phyloP scores from a whole-genome alignment of 2,113 vertebrate species.

The Actenoides lindsayi region DNA sequence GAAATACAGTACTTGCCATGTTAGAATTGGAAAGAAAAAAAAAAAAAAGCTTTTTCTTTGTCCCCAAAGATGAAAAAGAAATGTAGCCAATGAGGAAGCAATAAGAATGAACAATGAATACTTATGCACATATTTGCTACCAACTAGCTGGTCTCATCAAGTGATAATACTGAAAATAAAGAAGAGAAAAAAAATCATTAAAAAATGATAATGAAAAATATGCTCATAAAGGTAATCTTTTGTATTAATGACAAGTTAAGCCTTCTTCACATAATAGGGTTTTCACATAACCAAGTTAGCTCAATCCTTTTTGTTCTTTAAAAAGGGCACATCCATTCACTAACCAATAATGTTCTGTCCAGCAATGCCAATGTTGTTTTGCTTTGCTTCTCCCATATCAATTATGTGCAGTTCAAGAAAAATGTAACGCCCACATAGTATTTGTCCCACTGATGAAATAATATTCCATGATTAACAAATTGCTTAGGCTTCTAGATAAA shows the following conservation, averaged over 20 bases:
- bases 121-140: not conserved
- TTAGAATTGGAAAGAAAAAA: not conserved
- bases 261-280: not conserved
- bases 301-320: not conserved
- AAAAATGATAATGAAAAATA: not conserved
- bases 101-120: not conserved
- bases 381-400: constrained; percentile 22
- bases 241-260: not conserved
- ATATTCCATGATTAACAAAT: constrained; percentile 61
- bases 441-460: constrained; percentile 65
- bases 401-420: constrained; percentile 31
- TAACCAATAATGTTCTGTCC: not conserved
- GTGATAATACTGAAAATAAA: not conserved
- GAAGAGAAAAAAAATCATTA: constrained; percentile 7
- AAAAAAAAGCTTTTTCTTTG: not conserved
- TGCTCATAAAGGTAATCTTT: not conserved
- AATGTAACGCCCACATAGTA: constrained; percentile 36
- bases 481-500: constrained; percentile 52
- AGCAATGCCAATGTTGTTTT: not conserved
- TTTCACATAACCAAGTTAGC: not conserved
- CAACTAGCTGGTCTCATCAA: not conserved
- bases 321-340: not conserved
- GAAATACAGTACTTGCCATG: not conserved
- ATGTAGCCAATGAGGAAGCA: not conserved
- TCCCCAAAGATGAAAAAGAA: not conserved